A percentile compares a stretch with the other conserved stretches of the same genome.
phyloP scores from a whole-genome alignment of 2,888 invertebrate genomes.

The Micoletzkya japonica region DNA sequence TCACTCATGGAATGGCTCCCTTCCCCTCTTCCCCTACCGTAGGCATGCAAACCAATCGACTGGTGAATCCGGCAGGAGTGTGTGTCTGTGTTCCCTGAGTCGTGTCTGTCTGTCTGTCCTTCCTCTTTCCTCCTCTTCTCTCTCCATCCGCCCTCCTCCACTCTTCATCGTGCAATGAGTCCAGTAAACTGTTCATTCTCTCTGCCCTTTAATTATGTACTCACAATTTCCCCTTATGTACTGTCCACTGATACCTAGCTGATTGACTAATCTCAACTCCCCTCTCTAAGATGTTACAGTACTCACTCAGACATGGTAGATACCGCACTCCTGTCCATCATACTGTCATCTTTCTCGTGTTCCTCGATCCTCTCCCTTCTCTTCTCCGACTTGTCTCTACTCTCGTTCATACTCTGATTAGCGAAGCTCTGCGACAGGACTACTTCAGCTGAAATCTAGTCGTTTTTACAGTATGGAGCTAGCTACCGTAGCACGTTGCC shows the following conservation, averaged over 20 bases:
- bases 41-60: constrained; percentile 14
- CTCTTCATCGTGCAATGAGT: constrained; percentile 7
- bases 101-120: constrained; percentile 1
- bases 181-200: constrained; percentile 21
- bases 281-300: too few species aligned
- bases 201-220: neutral
- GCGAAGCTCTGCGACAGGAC: neutral
- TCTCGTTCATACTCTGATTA: constrained; percentile 3
- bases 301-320: too few species aligned
- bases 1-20: neutral
- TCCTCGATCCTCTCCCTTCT: neutral
- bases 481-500: neutral
- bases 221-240: neutral
- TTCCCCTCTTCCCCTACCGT: neutral
- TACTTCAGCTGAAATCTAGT: neutral
- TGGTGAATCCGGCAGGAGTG: constrained; percentile 23
- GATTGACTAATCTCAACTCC: too few species aligned
- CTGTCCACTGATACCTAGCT: neutral
- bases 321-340: neutral
- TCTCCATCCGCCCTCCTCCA: constrained; percentile 12
- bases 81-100: constrained; percentile 2
- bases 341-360: neutral
- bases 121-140: neutral
- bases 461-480: too few species aligned
- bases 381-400: neutral